phyloP scores from a whole-genome alignment of 35 echinoderm and acorn worm genomes.

The Heliocidaris erythrogramma region DNA sequence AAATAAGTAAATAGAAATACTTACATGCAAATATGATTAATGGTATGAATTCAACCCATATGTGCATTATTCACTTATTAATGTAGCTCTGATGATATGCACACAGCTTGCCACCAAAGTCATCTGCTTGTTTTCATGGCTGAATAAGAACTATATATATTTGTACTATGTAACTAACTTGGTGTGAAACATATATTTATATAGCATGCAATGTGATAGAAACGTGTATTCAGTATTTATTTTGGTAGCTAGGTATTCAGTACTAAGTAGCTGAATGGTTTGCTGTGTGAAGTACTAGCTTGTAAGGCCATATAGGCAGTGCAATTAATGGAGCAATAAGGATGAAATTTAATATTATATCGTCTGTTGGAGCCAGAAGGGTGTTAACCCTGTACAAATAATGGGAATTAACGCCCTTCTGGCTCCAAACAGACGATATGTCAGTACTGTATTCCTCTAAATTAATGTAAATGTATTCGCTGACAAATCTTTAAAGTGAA shows the following conservation, averaged over 20 bases:
- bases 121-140: neutral
- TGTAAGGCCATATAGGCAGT: neutral
- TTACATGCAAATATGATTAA: neutral
- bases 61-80: neutral
- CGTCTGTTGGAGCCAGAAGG: too few relatives aligned
- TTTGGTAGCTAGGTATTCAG: neutral
- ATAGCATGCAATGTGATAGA: neutral
- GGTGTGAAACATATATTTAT: constrained; percentile 5
- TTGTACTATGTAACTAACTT: neutral
- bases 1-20: neutral
- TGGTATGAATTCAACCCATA: neutral
- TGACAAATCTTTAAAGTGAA: too few relatives aligned
- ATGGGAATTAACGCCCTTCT: too few relatives aligned
- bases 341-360: neutral
- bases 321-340: neutral
- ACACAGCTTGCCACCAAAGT: neutral
- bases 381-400: too few relatives aligned
- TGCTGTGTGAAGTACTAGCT: neutral
- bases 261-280: neutral
- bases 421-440: too few relatives aligned
- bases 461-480: too few relatives aligned
- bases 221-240: constrained; percentile 13
- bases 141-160: neutral
- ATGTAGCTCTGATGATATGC: neutral
- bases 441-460: too few relatives aligned